Conservation (phyloP, 1,140 invertebrate species). For the Nymphalis io region DNA sequence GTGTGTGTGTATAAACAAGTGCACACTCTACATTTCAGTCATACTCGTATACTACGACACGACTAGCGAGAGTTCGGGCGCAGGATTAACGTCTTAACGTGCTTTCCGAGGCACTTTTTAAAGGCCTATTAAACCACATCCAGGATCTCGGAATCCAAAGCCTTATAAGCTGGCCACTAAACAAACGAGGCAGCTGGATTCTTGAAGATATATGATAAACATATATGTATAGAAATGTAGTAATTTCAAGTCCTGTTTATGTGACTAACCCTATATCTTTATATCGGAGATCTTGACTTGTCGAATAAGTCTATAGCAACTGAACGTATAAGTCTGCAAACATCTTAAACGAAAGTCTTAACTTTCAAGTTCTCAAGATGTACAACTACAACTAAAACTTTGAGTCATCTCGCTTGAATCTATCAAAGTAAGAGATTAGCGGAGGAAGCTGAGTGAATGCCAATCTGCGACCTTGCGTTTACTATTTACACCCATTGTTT, state of each 20-base stretch:
- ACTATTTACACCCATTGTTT: slow-evolving; percentile 29
- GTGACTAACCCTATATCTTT: neutral
- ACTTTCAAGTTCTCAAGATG: slow-evolving; percentile 22
- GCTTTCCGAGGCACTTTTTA: no score
- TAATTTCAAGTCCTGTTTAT: neutral
- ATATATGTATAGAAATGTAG: no score
- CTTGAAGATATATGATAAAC: no score
- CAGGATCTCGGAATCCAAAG: no score
- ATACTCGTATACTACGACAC: no score
- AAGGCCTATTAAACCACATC: no score
- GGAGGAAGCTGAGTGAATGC: slow-evolving; percentile 25
- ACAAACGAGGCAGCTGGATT: no score
- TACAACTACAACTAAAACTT: neutral
- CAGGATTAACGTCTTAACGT: no score
- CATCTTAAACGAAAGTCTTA: slow-evolving; percentile 24
- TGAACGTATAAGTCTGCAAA: slow-evolving; percentile 3
- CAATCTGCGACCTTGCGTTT: slow-evolving; percentile 29
- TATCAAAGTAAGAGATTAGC: slow-evolving; percentile 11
- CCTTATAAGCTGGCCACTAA: no score
- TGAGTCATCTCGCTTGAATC: neutral
- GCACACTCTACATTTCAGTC: no score
- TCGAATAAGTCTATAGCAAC: neutral
- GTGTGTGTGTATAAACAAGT: no score
- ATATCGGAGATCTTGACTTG: slow-evolving; percentile 8
- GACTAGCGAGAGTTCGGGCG: no score